Base-by-base conservation (phyloP, 2,113 vertebrate genomes). In the Sapajus apella region DNA sequence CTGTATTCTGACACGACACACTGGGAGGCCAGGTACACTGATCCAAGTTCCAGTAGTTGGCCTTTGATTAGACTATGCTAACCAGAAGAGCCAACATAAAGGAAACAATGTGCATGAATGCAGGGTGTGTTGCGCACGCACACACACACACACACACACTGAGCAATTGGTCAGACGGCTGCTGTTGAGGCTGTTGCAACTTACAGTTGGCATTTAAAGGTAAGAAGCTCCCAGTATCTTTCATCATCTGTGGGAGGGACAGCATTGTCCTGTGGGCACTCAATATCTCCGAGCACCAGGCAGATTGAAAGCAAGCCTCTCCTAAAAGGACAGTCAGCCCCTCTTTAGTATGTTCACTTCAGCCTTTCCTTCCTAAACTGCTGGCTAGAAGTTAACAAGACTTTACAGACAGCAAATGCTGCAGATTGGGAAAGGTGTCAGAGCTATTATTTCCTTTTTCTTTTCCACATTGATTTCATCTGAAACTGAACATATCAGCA, bases 401-500 rank as follows among this genome's bases (percentile, higher is more conserved):
- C 56, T 72, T 91, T 82, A 73, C 91, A 79, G 30, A 76, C 18
- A 13, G 56, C 35, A 97, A 93, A 90, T 1, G 55, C 1, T 75
- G 5, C 0, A 70, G 76, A 75, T 43, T 55, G n/a, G 40, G 64
- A 83, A 83, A 66, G 40, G 47, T 82, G 84, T 58, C 85, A 83
- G 77, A 40, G 72, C 61, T 92, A 91, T 82, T 0, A 58, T 96
- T 96, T 61, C 79, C 92, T 97, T 92, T 68, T 97, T 55, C 37
- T 6, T 37, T 77, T 40, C 86, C 11, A 76, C 72, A 70, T 11
- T 93, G 70, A 97, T 91, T 93, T 97, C 94, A 80, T 43, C 18
- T 4, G 75, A 95, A 76, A 97, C 76, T 72, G 97, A 98, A n/a
- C 35, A 58, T 96, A 93, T 25, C 75, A 92, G 96, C 95, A 88